phyloP scores from a whole-genome alignment of 2,797 vertebrate species.

The Channallabes apus region DNA sequence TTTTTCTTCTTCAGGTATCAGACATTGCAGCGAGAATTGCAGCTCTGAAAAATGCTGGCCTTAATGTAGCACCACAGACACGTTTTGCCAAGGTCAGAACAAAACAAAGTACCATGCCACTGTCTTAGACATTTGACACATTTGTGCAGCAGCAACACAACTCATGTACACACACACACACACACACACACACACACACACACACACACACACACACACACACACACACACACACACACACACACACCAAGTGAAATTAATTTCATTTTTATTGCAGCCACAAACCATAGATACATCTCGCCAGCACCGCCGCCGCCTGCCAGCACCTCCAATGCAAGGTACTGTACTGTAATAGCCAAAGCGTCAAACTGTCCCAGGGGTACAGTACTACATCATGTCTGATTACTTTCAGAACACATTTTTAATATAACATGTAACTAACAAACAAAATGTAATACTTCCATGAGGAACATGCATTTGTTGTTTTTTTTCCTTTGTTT shows the following conservation, averaged over 20 bases:
- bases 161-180: background rate
- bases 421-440: background rate
- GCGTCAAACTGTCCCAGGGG: background rate
- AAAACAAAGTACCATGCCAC: conserved; percentile 57
- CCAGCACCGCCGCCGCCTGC: conserved; percentile 69
- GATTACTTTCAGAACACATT: background rate
- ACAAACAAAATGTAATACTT: background rate
- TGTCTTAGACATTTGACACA: conserved; percentile 24
- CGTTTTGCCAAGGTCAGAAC: conserved; percentile 58
- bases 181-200: background rate
- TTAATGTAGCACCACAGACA: conserved; percentile 70
- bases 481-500: background rate
- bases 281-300: conserved; percentile 69
- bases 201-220: too few species aligned
- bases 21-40: conserved; percentile 77
- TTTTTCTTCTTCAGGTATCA: conserved; percentile 59
- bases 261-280: conserved; percentile 58
- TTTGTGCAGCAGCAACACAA: background rate
- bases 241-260: conserved; percentile 2
- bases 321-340: conserved; percentile 71
- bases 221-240: background rate
- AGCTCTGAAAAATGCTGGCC: conserved; percentile 75
- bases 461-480: background rate
- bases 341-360: conserved; percentile 57
- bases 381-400: background rate